These are phyloP conservation scores for Chloropsis hardwickii DNA, from an alignment of 2,113 vertebrate species.

Conservation along the genomic window DNA sequence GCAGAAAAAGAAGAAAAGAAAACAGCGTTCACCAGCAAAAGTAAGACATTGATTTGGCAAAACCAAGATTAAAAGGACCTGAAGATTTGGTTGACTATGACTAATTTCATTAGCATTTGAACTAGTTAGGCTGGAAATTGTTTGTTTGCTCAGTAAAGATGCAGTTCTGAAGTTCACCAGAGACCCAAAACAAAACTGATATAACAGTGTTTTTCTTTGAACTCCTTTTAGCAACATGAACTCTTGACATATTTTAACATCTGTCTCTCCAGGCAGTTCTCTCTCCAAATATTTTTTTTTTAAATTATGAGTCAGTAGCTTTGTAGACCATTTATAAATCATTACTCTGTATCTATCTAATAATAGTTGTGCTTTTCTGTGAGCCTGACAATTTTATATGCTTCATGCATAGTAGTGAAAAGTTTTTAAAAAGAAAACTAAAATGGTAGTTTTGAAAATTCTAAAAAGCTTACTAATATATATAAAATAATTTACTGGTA, in stretches of 20 bases:
- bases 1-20: slow-evolving; percentile 98
- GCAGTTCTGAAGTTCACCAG: slow-evolving; percentile 58
- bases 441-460: slow-evolving; percentile 36
- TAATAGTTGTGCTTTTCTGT: slow-evolving; percentile 47
- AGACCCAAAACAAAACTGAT: slow-evolving; percentile 59
- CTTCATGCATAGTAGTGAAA: slow-evolving; percentile 57
- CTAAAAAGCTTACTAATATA: slow-evolving; percentile 58
- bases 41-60: slow-evolving; percentile 78
- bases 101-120: slow-evolving; percentile 66
- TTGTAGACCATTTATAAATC: slow-evolving; percentile 52
- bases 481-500: slow-evolving; percentile 24
- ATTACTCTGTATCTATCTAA: slow-evolving; percentile 51
- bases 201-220: slow-evolving; percentile 65
- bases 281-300: slow-evolving; percentile 55
- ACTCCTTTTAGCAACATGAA: slow-evolving; percentile 58
- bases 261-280: slow-evolving; percentile 57
- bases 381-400: slow-evolving; percentile 43
- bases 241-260: slow-evolving; percentile 61
- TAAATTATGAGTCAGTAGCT: slow-evolving; percentile 41
- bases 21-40: slow-evolving; percentile 97
- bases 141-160: slow-evolving; percentile 68
- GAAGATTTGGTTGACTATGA: slow-evolving; percentile 66
- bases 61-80: slow-evolving; percentile 62
- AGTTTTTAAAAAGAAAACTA: slow-evolving; percentile 54
- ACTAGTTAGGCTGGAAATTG: slow-evolving; percentile 66